phyloP scores from a whole-genome alignment of 2,113 vertebrate genomes.

The Cheilinus undulatus region DNA sequence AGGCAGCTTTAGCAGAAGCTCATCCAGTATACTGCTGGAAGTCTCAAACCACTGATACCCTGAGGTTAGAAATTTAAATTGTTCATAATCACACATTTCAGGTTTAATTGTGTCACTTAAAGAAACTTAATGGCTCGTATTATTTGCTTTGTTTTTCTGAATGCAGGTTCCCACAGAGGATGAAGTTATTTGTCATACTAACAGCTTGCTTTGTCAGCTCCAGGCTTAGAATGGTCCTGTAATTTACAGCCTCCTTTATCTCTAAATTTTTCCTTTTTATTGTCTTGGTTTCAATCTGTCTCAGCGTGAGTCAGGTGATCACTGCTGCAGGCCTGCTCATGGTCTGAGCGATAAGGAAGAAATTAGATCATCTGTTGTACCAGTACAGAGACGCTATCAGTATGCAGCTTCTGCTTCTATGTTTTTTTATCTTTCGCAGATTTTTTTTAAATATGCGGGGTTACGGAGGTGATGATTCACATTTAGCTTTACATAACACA shows the following conservation, averaged over 20 bases:
- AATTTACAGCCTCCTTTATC: conserved; percentile 40
- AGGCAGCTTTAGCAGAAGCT: not conserved
- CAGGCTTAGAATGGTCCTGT: conserved; percentile 14
- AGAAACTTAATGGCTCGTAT: not conserved
- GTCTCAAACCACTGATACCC: not conserved
- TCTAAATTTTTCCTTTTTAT: conserved; percentile 1
- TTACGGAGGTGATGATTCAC: conserved; percentile 18
- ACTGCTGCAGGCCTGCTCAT: conserved; percentile 29
- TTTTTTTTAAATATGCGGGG: not conserved
- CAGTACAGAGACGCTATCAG: conserved; percentile 5
- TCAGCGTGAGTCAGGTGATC: conserved; percentile 26
- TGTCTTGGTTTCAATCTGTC: conserved; percentile 29
- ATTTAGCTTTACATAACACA: conserved; percentile 12
- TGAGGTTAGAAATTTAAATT: not conserved
- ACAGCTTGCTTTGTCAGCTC: conserved; percentile 27
- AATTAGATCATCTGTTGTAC: conserved; percentile 45
- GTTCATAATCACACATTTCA: not conserved
- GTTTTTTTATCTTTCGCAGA: not conserved
- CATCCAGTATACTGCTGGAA: not conserved
- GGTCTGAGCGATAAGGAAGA: conserved; percentile 38
- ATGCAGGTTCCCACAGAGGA: not conserved
- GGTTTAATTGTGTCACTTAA: not conserved
- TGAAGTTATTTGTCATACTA: not conserved
- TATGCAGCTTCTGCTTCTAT: not conserved
- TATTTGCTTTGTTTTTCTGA: not conserved